phyloP scores from a whole-genome alignment of 2,888 invertebrate species.

The Eupithecia centaureata region DNA sequence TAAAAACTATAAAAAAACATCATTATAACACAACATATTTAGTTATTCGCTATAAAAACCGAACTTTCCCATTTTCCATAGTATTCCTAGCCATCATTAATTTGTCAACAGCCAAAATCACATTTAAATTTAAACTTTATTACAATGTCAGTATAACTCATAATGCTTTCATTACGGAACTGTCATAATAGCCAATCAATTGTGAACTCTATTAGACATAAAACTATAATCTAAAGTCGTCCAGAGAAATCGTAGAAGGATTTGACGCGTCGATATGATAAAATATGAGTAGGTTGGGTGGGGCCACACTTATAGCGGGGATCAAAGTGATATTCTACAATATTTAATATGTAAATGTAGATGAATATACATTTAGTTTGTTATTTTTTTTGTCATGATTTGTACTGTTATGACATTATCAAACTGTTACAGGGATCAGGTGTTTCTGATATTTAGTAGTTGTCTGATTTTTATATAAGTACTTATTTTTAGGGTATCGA shows the following conservation, averaged over 20 bases:
- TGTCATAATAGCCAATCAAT: conserved; percentile 60
- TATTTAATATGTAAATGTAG: conserved; percentile 34
- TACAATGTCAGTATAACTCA: conserved; percentile 54
- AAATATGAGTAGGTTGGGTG: conserved; percentile 45
- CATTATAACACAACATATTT: conserved; percentile 45
- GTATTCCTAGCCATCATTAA: conserved; percentile 45
- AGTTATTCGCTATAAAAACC: conserved; percentile 51
- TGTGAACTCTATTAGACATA: conserved; percentile 56
- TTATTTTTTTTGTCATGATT: conserved; percentile 32
- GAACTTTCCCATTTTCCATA: conserved; percentile 43
- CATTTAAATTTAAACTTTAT: conserved; percentile 58
- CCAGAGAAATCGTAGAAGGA: conserved; percentile 51
- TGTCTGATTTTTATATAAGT: background rate
- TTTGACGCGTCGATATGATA: conserved; percentile 41
- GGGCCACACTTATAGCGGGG: conserved; percentile 43
- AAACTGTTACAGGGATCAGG: background rate
- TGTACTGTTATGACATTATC: conserved; percentile 1
- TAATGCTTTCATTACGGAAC: conserved; percentile 53
- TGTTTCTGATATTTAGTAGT: background rate
- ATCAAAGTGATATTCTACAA: conserved; percentile 15
- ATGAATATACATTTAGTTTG: conserved; percentile 37
- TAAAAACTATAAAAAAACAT: conserved; percentile 45
- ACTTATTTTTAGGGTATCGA: background rate
- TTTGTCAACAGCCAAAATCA: conserved; percentile 59
- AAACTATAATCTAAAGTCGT: conserved; percentile 58